A percentile compares a stretch with the other conserved stretches of the same genome.
These are phyloP conservation scores for Achlya flavicornis DNA, from an alignment of 2,888 invertebrate species.

Conservation along the genomic window DNA sequence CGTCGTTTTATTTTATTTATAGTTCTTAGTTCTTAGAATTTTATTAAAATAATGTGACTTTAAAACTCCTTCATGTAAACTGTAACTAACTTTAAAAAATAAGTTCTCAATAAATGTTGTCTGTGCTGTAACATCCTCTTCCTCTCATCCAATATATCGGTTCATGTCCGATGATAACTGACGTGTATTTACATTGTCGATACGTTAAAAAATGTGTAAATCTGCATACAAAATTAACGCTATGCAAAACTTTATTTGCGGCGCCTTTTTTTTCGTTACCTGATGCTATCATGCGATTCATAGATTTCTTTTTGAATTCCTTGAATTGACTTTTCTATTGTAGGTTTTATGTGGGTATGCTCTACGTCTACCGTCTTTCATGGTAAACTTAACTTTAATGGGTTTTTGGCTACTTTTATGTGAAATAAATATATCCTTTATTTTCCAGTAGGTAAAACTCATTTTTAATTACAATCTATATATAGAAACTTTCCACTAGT, in stretches of 20 bases:
- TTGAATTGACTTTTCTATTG: background rate
- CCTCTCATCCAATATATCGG: background rate
- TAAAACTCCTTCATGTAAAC: background rate
- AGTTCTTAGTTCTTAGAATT: constrained; percentile 23
- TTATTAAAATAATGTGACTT: constrained; percentile 12
- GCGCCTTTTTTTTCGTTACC: background rate
- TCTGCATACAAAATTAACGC: background rate
- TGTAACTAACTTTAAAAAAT: background rate
- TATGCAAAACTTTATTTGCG: background rate
- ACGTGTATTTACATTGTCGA: constrained; percentile 6
- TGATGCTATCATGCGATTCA: background rate
- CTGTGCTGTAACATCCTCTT: background rate
- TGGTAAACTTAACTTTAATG: background rate
- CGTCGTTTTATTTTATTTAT: constrained; percentile 36
- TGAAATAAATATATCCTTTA: no score
- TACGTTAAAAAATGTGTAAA: background rate
- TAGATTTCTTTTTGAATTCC: background rate
- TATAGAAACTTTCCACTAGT: no score
- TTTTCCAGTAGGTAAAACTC: no score
- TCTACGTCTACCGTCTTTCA: background rate
- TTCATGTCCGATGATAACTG: background rate
- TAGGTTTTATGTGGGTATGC: background rate
- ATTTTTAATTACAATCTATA: no score
- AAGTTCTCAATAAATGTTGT: background rate
- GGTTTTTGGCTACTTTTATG: no score